phyloP scores from a whole-genome alignment of 2,797 vertebrate species.

The Columba guinea region DNA sequence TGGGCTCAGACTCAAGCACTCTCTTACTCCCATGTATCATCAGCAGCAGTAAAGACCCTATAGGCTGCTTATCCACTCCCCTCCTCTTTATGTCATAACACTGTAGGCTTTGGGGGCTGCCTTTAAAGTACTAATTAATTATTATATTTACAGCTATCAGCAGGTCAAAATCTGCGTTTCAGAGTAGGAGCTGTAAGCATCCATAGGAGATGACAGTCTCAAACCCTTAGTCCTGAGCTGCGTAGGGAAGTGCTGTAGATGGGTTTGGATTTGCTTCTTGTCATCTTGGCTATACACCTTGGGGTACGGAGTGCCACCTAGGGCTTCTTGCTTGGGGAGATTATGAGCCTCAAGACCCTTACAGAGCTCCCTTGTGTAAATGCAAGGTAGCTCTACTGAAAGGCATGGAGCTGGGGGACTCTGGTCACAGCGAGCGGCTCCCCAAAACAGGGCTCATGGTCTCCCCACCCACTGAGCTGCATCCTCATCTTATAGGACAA shows the following conservation, averaged over 20 bases:
- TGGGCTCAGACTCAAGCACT: neutral
- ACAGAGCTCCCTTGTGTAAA: neutral
- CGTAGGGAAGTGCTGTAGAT: neutral
- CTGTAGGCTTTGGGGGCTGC: neutral
- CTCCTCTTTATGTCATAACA: neutral
- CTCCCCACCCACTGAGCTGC: neutral
- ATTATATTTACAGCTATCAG: constrained; percentile 3
- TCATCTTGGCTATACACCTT: neutral
- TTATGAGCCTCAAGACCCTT: neutral
- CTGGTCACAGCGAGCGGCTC: accelerated
- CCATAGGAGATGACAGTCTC: neutral
- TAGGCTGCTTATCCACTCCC: neutral
- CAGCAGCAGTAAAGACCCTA: neutral
- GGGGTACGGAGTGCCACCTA: neutral
- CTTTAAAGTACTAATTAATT: constrained; percentile 13
- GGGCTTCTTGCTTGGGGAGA: neutral
- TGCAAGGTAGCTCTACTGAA: neutral
- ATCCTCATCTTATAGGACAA: neutral
- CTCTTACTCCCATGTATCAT: neutral
- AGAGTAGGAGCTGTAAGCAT: neutral
- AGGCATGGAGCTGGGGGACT: neutral
- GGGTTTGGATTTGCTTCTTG: neutral
- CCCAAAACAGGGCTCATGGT: neutral
- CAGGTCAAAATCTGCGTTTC: constrained; percentile 18
- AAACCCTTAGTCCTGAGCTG: neutral